Evolutionary conservation across 2,888 invertebrate genomes (phyloP).

Genomic region (Eupithecia pulchellata): DNA sequence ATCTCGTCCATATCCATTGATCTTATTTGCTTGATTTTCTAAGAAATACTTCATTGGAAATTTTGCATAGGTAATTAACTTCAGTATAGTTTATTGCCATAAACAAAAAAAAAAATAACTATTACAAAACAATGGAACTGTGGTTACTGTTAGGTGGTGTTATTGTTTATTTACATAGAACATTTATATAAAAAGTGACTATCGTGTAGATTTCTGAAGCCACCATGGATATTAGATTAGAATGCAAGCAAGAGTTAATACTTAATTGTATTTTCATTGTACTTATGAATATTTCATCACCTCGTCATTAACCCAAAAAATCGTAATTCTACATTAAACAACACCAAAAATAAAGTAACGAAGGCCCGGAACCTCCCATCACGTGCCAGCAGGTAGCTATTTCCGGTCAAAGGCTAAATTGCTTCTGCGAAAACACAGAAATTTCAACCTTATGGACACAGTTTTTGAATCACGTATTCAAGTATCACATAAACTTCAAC

Average conservation of each 20-base stretch:
- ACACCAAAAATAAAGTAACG: constrained; percentile 23
- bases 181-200: no score
- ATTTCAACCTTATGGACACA: constrained; percentile 12
- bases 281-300: constrained; percentile 4
- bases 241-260: neutral
- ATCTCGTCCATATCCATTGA: neutral
- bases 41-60: neutral
- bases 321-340: constrained; percentile 17
- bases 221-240: neutral
- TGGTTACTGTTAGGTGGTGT: no score
- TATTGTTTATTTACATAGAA: no score
- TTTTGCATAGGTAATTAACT: no score
- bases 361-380: constrained; percentile 31
- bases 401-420: constrained; percentile 41
- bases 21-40: neutral
- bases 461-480: constrained; percentile 2
- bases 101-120: neutral
- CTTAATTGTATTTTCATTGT: neutral
- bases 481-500: neutral
- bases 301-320: constrained; percentile 6
- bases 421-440: constrained; percentile 12
- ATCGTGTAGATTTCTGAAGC: no score
- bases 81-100: no score
- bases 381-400: constrained; percentile 22
- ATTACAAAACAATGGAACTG: neutral